A percentile compares a stretch with the other conserved stretches of the same genome.
Evolutionary conservation across 1,140 invertebrate genomes (phyloP).

Genomic region (Bombus vancouverensis): DNA sequence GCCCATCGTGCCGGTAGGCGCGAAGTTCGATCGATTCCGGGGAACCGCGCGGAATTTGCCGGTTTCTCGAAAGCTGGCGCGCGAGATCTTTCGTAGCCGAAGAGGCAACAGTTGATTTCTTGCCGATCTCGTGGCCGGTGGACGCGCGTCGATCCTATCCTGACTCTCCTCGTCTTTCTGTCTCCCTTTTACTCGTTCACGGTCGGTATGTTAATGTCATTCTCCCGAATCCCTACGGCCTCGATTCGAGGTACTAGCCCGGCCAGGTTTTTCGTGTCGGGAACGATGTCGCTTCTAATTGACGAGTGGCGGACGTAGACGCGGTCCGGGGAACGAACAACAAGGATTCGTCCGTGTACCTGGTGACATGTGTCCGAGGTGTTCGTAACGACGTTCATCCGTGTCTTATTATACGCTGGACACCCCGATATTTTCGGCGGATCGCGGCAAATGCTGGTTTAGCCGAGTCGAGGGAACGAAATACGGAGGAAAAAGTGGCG

Average conservation of each 20-base stretch:
- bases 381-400: conserved; percentile 68
- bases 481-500: conserved; percentile 34
- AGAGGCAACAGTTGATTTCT: conserved; percentile 58
- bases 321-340: conserved; percentile 28
- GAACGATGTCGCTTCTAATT: conserved; percentile 77
- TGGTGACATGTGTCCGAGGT: conserved; percentile 76
- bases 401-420: conserved; percentile 73
- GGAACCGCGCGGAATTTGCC: conserved; percentile 66
- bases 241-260: conserved; percentile 72
- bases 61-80: conserved; percentile 68
- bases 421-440: conserved; percentile 67
- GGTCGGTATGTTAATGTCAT: conserved; percentile 78
- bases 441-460: conserved; percentile 65
- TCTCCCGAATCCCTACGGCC: conserved; percentile 72
- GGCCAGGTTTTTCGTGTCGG: conserved; percentile 74
- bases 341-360: conserved; percentile 35
- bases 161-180: neutral
- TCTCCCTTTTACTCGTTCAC: conserved; percentile 33
- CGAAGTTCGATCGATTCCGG: conserved; percentile 68
- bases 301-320: conserved; percentile 71
- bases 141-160: neutral
- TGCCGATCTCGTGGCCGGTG: conserved; percentile 39
- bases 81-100: neutral
- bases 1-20: conserved; percentile 58
- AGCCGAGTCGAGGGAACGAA: too few species aligned